Evolutionary conservation across 2,113 vertebrate genomes (phyloP), one percentile per base, ranked within the genome.

Genomic region (Eulemur macaco): DNA sequence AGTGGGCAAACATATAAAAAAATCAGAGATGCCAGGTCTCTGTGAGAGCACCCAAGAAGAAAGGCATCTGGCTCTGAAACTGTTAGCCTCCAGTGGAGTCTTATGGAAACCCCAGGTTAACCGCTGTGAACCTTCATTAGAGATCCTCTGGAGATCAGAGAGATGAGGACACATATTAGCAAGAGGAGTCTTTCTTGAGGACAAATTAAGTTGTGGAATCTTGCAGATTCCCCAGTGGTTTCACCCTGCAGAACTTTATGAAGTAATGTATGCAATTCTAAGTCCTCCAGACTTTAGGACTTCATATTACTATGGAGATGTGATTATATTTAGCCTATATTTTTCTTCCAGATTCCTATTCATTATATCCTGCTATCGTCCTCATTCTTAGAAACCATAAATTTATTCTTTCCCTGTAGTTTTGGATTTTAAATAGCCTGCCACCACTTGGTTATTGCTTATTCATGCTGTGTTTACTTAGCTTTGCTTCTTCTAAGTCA

Each of bases 301-400:
- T 85, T 89, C 52, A 29, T 74, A 29, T 54, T 63, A 34, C 50
- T 91, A 14, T 87, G 66, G 47, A 69, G 3, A 89, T 89, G 85
- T 78, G 27, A 68, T 89, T 23, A 37, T 64, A 64, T 47, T 87
- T 86, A 78, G 10, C 17, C 23, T 39, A n/a, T 8, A 21, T 39
- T 94, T 96, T 81, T 90, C 47, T 78, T 84, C 31, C 42, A 83
- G 71, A 81, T 66, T 91, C 94, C 68, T 80, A 47, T 91, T 80
- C 39, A 73, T 86, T 76, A 18, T 68, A 74, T 39, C 14, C 23
- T 82, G 6, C 21, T 76, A 20, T 69, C 1, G 1, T 7, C 1
- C 6, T 31, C 3, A 42, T 58, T 76, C 92, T 80, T 94, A 20
- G 29, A 74, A 74, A 52, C 34, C 34, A 80, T 76, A 56, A 77